Conservation (phyloP, 2,113 vertebrate genomes). For the Chlamydotis undulata region DNA sequence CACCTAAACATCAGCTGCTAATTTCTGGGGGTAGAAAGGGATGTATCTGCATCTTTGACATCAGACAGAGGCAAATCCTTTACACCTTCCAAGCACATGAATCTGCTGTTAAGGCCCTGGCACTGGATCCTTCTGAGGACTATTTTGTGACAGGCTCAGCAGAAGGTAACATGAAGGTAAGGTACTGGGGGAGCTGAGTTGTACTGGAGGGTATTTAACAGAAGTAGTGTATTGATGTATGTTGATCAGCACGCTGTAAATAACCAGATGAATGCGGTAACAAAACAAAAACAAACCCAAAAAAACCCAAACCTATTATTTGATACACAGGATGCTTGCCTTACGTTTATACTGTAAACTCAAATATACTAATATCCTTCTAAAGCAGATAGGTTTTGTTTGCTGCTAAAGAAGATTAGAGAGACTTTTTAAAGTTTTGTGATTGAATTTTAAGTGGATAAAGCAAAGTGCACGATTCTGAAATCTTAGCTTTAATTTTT, state of each 20-base stretch:
- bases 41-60: slow-evolving; percentile 91
- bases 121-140: slow-evolving; percentile 89
- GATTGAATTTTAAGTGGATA: background rate
- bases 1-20: slow-evolving; percentile 91
- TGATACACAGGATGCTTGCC: background rate
- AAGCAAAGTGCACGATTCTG: background rate
- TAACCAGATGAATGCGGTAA: background rate
- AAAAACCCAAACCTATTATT: background rate
- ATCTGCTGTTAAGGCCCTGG: slow-evolving; percentile 92
- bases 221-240: background rate
- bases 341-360: background rate
- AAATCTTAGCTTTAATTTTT: background rate
- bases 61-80: slow-evolving; percentile 91
- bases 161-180: slow-evolving; percentile 98
- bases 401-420: background rate
- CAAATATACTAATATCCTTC: background rate
- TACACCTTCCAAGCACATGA: slow-evolving; percentile 97
- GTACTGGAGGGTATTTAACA: background rate
- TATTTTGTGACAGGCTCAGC: slow-evolving; percentile 95
- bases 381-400: background rate
- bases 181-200: background rate
- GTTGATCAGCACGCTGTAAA: background rate
- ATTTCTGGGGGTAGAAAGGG: slow-evolving; percentile 95
- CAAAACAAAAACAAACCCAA: background rate
- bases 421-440: background rate